phyloP scores from a whole-genome alignment of 2,888 invertebrate species.

The Adineta ricciae region DNA sequence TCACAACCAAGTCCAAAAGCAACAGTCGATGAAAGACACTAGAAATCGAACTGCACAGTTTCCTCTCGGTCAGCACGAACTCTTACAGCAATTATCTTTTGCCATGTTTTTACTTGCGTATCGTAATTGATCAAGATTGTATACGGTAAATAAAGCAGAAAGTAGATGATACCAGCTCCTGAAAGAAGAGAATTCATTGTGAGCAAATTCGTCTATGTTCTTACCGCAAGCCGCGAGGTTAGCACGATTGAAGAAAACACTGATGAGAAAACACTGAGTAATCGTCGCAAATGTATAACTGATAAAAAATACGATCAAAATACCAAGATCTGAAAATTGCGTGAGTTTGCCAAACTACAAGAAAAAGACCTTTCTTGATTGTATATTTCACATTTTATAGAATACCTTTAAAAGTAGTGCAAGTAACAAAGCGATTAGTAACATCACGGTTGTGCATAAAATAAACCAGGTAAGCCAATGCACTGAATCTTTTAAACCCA shows the following conservation, averaged over 20 bases:
- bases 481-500: constrained; percentile 56
- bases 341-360: constrained; percentile 59
- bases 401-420: constrained; percentile 40
- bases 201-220: too few relatives aligned
- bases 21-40: constrained; percentile 67
- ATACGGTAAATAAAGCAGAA: constrained; percentile 49
- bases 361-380: too few relatives aligned
- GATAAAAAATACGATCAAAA: constrained; percentile 62
- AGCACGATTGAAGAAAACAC: constrained; percentile 56
- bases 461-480: constrained; percentile 59
- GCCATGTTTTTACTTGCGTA: constrained; percentile 40
- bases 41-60: background rate
- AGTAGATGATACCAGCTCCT: constrained; percentile 48
- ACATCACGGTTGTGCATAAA: constrained; percentile 53
- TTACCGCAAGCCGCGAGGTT: constrained; percentile 54
- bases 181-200: background rate
- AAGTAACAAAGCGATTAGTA: constrained; percentile 59
- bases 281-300: constrained; percentile 54
- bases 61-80: too few relatives aligned
- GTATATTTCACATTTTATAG: too few relatives aligned
- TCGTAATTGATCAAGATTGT: constrained; percentile 44
- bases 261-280: constrained; percentile 53
- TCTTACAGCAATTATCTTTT: constrained; percentile 39
- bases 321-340: constrained; percentile 58
- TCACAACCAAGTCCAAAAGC: constrained; percentile 70